phyloP scores from a whole-genome alignment of 2,797 vertebrate species.

The Bradypodion pumilum region DNA sequence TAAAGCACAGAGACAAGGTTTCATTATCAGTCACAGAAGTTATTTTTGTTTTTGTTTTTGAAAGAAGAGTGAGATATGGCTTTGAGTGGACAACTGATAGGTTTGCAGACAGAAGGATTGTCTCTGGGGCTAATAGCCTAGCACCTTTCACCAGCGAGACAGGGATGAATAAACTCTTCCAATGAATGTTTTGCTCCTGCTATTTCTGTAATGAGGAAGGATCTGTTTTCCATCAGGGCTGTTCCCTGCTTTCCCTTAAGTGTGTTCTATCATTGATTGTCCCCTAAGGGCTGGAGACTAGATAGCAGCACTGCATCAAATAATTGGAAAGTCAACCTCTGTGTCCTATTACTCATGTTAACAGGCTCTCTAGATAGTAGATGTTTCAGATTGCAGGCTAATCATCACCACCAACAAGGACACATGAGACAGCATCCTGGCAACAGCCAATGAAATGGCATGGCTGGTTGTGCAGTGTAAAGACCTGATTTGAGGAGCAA shows the following conservation, averaged over 20 bases:
- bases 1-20: background rate
- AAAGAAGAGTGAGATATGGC: background rate
- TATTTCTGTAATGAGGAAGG: slow-evolving; percentile 40
- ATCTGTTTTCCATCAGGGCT: slow-evolving; percentile 52
- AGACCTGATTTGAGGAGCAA: background rate
- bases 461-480: background rate
- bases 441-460: slow-evolving; percentile 15
- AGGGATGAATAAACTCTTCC: slow-evolving; percentile 30
- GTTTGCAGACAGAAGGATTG: slow-evolving; percentile 7
- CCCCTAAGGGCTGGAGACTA: slow-evolving; percentile 40
- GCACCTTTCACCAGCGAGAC: slow-evolving; percentile 18
- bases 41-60: background rate
- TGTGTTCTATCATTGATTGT: slow-evolving; percentile 35
- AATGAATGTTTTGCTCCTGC: slow-evolving; percentile 31
- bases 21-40: background rate
- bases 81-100: background rate
- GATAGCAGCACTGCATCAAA: slow-evolving; percentile 47
- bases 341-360: slow-evolving; percentile 57
- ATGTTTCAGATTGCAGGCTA: slow-evolving; percentile 38
- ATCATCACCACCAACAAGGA: background rate
- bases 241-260: slow-evolving; percentile 42
- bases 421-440: background rate
- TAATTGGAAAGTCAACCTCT: slow-evolving; percentile 41
- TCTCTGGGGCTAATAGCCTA: slow-evolving; percentile 17
- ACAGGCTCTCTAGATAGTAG: slow-evolving; percentile 39